Percentiles rank a stretch among this genome's conserved stretches.
These are phyloP conservation scores for Acrocyrtus sp. DNA, from an alignment of 2,888 invertebrate genomes.

Conservation along the genomic window DNA sequence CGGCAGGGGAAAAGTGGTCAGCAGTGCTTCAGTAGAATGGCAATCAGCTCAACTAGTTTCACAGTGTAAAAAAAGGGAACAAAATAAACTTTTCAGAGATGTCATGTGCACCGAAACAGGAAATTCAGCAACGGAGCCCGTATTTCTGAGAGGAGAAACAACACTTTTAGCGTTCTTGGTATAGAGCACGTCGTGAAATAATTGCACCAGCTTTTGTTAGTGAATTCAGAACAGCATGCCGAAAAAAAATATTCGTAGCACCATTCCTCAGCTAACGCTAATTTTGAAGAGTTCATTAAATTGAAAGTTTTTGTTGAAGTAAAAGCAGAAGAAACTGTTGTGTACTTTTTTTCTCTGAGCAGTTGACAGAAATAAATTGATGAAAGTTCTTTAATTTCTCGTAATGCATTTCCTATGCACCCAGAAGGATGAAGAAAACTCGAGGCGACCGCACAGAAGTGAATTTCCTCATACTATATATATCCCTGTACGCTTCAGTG, in stretches of 20 bases:
- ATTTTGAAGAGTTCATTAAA: not conserved
- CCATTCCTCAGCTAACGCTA: no score
- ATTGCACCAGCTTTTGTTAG: no score
- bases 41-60: constrained; percentile 26
- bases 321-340: not conserved
- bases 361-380: not conserved
- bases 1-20: constrained; percentile 18
- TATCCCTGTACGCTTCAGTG: not conserved
- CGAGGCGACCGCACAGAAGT: not conserved
- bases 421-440: not conserved
- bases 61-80: no score
- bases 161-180: no score
- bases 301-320: no score
- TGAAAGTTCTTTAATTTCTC: not conserved
- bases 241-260: no score
- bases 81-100: no score
- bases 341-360: not conserved
- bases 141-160: no score
- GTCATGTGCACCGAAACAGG: no score
- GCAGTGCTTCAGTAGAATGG: constrained; percentile 9
- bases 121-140: no score
- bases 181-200: no score
- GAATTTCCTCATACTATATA: not conserved
- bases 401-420: not conserved
- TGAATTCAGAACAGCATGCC: no score